Percentiles rank a stretch among this genome's conserved stretches.
phyloP scores from a whole-genome alignment of 1,140 invertebrate genomes.

The Papilio aristodemus region DNA sequence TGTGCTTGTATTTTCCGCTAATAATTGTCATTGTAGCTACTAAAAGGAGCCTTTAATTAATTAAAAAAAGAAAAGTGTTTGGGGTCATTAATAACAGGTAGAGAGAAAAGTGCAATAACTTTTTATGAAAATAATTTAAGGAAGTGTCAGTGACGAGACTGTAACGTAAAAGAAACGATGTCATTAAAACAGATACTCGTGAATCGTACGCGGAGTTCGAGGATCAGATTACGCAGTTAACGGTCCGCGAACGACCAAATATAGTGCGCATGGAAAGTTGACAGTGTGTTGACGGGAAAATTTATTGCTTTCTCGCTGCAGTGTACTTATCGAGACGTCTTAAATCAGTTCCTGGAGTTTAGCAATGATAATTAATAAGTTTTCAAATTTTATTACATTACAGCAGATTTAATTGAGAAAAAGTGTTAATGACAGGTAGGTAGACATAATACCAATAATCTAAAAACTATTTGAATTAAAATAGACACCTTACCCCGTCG shows the following conservation, averaged over 20 bases:
- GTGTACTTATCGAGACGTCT: neutral
- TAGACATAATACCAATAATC: too few species aligned
- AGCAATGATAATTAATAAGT: neutral
- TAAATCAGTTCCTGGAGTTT: slow-evolving; percentile 11
- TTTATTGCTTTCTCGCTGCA: slow-evolving; percentile 1
- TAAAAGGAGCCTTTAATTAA: neutral
- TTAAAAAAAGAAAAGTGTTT: slow-evolving; percentile 1
- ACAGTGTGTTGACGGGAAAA: slow-evolving; percentile 11
- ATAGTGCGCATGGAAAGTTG: slow-evolving; percentile 11
- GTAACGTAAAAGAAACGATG: slow-evolving; percentile 5
- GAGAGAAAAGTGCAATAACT: neutral
- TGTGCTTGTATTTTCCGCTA: neutral
- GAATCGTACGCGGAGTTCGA: neutral
- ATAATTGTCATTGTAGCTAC: neutral
- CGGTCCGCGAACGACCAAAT: slow-evolving; percentile 14
- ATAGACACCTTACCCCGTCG: too few species aligned
- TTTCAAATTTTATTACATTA: neutral
- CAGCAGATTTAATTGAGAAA: too few species aligned
- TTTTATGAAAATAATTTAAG: neutral
- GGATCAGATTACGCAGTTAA: slow-evolving; percentile 15
- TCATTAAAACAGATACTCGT: slow-evolving; percentile 18
- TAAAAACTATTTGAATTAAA: too few species aligned
- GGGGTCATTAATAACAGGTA: neutral
- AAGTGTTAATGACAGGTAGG: too few species aligned
- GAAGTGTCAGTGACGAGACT: slow-evolving; percentile 1